Conservation (phyloP, 2,797 vertebrate species). For the Echiichthys vipera region DNA sequence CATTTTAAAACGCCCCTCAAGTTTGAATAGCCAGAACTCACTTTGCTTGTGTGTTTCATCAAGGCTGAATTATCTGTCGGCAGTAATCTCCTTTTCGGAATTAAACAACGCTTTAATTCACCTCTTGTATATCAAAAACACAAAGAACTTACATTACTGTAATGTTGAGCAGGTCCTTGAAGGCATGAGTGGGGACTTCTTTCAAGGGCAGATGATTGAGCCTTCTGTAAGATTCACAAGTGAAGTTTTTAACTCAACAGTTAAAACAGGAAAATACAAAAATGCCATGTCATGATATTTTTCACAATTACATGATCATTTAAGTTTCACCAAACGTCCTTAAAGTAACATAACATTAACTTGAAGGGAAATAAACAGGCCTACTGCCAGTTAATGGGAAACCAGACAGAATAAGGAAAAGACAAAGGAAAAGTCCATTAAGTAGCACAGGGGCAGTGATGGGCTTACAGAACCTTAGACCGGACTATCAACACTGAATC, state of each 20-base stretch:
- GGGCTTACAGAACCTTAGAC: neutral
- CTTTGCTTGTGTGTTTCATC: neutral
- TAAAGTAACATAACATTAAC: neutral
- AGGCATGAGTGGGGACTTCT: slow-evolving; percentile 77
- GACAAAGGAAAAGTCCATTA: neutral
- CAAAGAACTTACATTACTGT: slow-evolving; percentile 79
- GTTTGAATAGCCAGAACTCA: neutral
- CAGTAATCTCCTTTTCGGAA: neutral
- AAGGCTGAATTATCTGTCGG: neutral
- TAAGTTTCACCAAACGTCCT: neutral
- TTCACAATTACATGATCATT: slow-evolving; percentile 1
- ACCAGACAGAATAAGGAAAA: neutral
- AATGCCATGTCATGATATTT: neutral
- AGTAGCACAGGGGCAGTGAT: neutral
- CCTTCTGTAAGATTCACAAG: slow-evolving; percentile 68
- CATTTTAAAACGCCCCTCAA: neutral
- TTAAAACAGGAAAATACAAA: neutral
- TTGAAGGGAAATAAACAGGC: neutral
- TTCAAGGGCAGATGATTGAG: slow-evolving; percentile 76
- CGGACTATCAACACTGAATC: neutral
- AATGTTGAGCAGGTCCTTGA: slow-evolving; percentile 80
- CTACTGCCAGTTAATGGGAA: neutral
- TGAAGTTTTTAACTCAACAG: slow-evolving; percentile 11
- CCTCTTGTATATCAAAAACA: neutral
- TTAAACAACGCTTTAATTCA: neutral